Conservation (phyloP, 2,797 vertebrate genomes). For the Ceryle rudis region DNA sequence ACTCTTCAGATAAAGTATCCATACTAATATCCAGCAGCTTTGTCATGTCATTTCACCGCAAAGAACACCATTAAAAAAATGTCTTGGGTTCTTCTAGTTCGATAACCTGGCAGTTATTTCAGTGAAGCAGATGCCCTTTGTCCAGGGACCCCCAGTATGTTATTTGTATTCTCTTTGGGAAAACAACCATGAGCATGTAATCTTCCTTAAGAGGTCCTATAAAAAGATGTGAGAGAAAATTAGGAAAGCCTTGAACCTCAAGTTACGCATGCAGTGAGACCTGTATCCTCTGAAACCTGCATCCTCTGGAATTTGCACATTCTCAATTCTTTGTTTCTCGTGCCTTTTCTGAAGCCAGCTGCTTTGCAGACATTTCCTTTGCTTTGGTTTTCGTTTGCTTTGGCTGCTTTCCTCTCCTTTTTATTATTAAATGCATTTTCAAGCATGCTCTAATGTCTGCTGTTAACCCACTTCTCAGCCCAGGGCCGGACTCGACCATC, state of each 20-base stretch:
- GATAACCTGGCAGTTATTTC: not conserved
- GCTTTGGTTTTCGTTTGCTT: constrained; percentile 14
- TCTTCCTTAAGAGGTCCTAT: not conserved
- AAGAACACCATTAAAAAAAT: not conserved
- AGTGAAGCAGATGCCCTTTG: not conserved
- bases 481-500: constrained; percentile 83
- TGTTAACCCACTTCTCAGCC: constrained; percentile 82
- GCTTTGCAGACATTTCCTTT: constrained; percentile 14
- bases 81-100: not conserved
- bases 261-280: not conserved
- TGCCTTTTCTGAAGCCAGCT: constrained; percentile 12
- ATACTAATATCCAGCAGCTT: not conserved
- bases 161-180: not conserved
- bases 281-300: not conserved
- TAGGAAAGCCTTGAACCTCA: not conserved
- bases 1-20: not conserved
- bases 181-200: not conserved
- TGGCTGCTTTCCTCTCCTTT: constrained; percentile 10
- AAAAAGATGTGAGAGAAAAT: not conserved
- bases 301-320: not conserved
- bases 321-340: not conserved
- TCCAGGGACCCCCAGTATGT: not conserved
- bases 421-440: constrained; percentile 55
- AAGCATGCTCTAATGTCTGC: constrained; percentile 76
- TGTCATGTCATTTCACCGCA: not conserved